Conservation (phyloP, 1,140 invertebrate species). For the Rhynchophorus ferrugineus region DNA sequence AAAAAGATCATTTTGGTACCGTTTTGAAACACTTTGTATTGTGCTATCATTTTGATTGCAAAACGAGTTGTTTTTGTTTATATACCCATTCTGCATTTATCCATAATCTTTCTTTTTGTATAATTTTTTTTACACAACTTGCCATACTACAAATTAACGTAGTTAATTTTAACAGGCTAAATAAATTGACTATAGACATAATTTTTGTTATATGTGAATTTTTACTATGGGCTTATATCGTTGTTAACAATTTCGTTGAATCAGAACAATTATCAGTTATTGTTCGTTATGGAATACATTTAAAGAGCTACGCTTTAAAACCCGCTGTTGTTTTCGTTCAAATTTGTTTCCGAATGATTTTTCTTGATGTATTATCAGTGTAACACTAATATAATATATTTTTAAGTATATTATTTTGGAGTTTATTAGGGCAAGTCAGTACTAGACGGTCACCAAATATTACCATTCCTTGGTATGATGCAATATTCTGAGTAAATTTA, state of each 20-base stretch:
- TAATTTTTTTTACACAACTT: neutral
- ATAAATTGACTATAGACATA: neutral
- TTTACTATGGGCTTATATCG: neutral
- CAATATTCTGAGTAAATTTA: too few species aligned
- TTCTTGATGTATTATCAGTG: neutral
- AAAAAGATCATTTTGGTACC: too few species aligned
- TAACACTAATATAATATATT: neutral
- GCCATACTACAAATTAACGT: too few species aligned
- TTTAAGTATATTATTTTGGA: neutral
- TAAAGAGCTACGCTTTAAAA: too few species aligned
- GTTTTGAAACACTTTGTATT: neutral
- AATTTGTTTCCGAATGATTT: neutral
- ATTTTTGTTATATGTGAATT: neutral
- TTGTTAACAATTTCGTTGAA: neutral
- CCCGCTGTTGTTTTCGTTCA: too few species aligned
- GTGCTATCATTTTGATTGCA: neutral
- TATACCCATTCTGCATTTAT: neutral
- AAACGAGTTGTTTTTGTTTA: too few species aligned
- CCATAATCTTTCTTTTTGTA: neutral
- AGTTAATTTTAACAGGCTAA: neutral
- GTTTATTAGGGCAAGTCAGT: too few species aligned
- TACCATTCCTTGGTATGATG: too few species aligned
- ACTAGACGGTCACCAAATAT: neutral
- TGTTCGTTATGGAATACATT: neutral
- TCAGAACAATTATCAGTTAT: neutral